Evolutionary conservation across 1,140 invertebrate species (phyloP), one percentile per base, ranked within the genome.

Genomic region (Diprion similis): DNA sequence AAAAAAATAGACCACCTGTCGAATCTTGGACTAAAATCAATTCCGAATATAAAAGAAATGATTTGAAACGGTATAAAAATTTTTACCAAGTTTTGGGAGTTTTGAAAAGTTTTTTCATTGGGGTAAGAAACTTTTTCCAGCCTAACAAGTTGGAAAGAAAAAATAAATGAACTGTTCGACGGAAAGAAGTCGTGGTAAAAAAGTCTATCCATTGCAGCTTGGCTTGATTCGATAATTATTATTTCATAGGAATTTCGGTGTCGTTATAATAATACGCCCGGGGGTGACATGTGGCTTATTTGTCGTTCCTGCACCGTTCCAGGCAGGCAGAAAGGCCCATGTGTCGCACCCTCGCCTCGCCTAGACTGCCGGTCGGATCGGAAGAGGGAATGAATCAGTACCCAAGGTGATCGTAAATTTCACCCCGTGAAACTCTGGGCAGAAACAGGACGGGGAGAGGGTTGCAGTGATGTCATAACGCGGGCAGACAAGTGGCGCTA

Each of bases 371-470:
- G 24, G 24, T 37, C 24, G 77, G 79, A 78, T 77, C 24, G 24
- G 80, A 77, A 80, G 78, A 77, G 79, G 77, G 78, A 80, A 74
- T 87, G 86, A 88, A 88, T 88, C 86, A 87, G 86, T 87, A 85
- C 86, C 87, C 87, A 88, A 88, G 87, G 86, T 86, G 86, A 78
- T 83, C 84, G 83, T 88, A 88, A 88, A 88, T 88, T 85, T 86
- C 83, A 84, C 81, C 81, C 82, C 78, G 79, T 76, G 80, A 82
- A 82, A 77, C 73, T 68, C 73, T 71, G 75, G 72, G 75, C 71
- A 77, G n/a, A 47, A 66, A 73, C 70, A 70, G 73, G 70, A 47
- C 67, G 18, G 51, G 24, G 71, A 72, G 45, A 72, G 59, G 15
- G 71, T 9, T n/a, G 47, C 19, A 73, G 46, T 48, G 66, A 73